Base-by-base conservation (phyloP, 2,888 invertebrate species). In the Drosophila siamana region DNA sequence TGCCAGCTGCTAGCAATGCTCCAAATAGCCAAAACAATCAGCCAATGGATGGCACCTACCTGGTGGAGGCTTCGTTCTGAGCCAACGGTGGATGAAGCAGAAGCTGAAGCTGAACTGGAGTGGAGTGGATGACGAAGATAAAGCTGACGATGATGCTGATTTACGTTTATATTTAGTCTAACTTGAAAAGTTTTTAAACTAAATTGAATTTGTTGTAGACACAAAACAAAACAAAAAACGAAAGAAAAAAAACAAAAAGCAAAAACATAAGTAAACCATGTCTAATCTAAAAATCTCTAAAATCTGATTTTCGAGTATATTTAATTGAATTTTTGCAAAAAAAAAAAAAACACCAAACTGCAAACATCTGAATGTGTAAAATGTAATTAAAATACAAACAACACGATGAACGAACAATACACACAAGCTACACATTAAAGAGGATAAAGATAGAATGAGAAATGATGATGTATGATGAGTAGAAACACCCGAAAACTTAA, bases 31-130 rank as follows among this genome's bases (percentile, higher is more conserved):
- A 96, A 93, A 95, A 95, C 65, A 95, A 96, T 88, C 95, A 95
- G 82, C 96, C 95, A 74, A 95, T 96, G 95, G 96, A 96, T 91
- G 96, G 96, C 90, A 96, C 96, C 84, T 96, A 96, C 92, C 94
- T 96, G 90, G 96, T 96, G 88, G 96, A 96, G 92, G 96, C 96
- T 88, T 96, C 96, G 74, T 96, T 96, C 93, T 96, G 94, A 93
- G 70, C 69, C 61, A 64, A 61, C 70, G 51, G 8, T 15, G 50
- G 50, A 40, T 22, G 41, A 24, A n/a, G 62, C 16, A 40, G 38
- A 46, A 46, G 26, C 24, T 47, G 41, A 40, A 46, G 47, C 19
- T 19, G 19, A 19, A 19, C 19, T 51, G 28, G 36, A 33, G 33
- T 38, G 40, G 54, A 46, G 36, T 13, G 36, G 13, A 44, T 30